Percentiles rank a stretch among this genome's conserved stretches.
These are phyloP conservation scores for Aphelenchoides avenae DNA, from an alignment of 1,140 invertebrate species.

Conservation along the genomic window DNA sequence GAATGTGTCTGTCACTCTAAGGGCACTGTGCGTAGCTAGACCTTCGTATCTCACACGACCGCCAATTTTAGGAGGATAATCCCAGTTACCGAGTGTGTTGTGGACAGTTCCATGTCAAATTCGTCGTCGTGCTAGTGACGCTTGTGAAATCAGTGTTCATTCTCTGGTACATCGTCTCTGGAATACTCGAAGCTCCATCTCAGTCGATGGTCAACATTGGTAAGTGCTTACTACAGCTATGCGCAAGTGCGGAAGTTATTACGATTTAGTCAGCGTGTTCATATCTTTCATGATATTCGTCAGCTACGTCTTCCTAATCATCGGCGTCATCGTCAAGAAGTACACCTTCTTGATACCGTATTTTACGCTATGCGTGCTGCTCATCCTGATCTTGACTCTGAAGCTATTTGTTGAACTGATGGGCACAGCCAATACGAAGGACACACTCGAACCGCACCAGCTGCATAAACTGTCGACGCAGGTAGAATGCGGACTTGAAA, in stretches of 20 bases:
- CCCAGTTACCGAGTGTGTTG: conserved; percentile 19
- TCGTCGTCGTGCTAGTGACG: conserved; percentile 12
- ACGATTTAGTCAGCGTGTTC: conserved; percentile 19
- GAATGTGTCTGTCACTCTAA: too few species aligned
- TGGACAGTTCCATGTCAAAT: conserved; percentile 23
- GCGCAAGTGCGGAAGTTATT: neutral
- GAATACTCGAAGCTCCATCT: neutral
- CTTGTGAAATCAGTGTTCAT: conserved; percentile 19
- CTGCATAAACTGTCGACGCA: conserved; percentile 16
- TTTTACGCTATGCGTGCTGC: conserved; percentile 26
- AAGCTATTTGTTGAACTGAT: conserved; percentile 34
- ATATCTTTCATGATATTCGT: conserved; percentile 11
- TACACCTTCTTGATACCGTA: conserved; percentile 33
- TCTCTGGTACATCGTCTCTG: conserved; percentile 10
- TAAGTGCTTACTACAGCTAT: neutral
- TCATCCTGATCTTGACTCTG: conserved; percentile 27
- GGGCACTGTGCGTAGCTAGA: too few species aligned
- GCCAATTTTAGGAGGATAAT: conserved; percentile 21
- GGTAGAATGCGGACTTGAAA: conserved; percentile 2
- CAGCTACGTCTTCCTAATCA: conserved; percentile 20
- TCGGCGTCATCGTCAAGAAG: conserved; percentile 20
- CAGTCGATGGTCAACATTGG: conserved; percentile 11
- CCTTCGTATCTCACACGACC: too few species aligned
- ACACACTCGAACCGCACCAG: conserved; percentile 21
- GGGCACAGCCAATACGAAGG: conserved; percentile 29